phyloP scores from a whole-genome alignment of 2,113 vertebrate genomes.

The Formicarius rufipectus region DNA sequence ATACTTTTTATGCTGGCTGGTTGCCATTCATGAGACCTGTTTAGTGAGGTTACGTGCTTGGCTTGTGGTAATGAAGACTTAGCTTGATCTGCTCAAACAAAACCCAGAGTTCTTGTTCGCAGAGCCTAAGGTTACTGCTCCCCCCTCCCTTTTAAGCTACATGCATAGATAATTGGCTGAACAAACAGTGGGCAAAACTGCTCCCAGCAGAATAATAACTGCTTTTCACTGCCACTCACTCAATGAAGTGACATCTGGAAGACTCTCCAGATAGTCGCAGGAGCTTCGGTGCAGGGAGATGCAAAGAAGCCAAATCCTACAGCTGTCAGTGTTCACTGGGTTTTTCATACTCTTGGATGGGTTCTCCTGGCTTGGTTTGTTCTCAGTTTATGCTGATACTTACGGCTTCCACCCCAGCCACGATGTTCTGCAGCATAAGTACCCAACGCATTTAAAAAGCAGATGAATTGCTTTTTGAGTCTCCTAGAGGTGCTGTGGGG shows the following conservation, averaged over 20 bases:
- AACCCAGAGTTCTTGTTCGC: not conserved
- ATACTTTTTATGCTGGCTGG: not conserved
- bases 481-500: constrained; percentile 26
- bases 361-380: constrained; percentile 37
- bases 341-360: constrained; percentile 23
- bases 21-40: not conserved
- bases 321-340: constrained; percentile 17
- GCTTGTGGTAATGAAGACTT: constrained; percentile 33
- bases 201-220: constrained; percentile 41
- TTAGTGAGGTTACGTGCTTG: not conserved
- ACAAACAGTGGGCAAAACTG: constrained; percentile 54
- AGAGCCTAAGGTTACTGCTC: constrained; percentile 22
- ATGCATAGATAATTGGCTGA: constrained; percentile 55
- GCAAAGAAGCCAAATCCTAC: constrained; percentile 46
- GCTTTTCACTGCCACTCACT: constrained; percentile 55
- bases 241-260: constrained; percentile 65
- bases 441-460: constrained; percentile 22
- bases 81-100: not conserved
- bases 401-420: not conserved
- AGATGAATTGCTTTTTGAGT: constrained; percentile 42
- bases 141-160: constrained; percentile 14
- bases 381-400: constrained; percentile 47
- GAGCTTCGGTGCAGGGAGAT: constrained; percentile 37
- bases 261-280: constrained; percentile 43
- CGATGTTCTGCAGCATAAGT: not conserved